Percentiles rank a stretch among this genome's conserved stretches.
These are phyloP conservation scores for Parnassius orleans DNA, from an alignment of 2,888 invertebrate genomes.

Conservation along the genomic window DNA sequence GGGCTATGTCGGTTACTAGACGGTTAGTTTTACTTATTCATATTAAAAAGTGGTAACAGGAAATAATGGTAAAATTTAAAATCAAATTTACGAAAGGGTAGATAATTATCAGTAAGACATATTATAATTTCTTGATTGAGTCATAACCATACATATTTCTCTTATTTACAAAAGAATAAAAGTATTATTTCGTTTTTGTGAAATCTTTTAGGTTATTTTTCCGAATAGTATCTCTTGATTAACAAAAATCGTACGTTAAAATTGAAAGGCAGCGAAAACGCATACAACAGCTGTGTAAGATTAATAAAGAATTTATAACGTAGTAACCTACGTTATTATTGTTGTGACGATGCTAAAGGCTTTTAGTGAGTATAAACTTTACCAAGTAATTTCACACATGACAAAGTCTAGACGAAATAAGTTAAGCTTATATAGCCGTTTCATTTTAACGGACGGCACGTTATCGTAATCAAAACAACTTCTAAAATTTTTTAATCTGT, in stretches of 20 bases:
- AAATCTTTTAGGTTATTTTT: neutral
- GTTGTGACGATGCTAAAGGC: constrained; percentile 72
- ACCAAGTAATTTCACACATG: constrained; percentile 74
- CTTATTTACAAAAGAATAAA: too few species aligned
- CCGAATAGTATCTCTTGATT: neutral
- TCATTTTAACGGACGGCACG: constrained; percentile 22
- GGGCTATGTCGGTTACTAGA: too few species aligned
- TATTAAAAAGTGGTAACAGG: too few species aligned
- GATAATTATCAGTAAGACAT: too few species aligned
- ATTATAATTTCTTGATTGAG: too few species aligned
- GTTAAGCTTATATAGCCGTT: constrained; percentile 46
- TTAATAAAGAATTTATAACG: constrained; percentile 70
- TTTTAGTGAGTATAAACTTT: constrained; percentile 71
- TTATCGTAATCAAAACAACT: constrained; percentile 30
- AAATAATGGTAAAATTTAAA: too few species aligned
- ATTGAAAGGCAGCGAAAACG: constrained; percentile 28
- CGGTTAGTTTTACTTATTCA: too few species aligned
- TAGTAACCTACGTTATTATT: constrained; percentile 71
- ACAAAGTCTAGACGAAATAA: constrained; percentile 70
- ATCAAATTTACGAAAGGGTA: too few species aligned
- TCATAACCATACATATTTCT: too few species aligned
- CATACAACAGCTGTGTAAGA: constrained; percentile 45
- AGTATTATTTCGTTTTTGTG: too few species aligned
- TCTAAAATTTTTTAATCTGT: constrained; percentile 13
- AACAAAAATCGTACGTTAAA: neutral